Evolutionary conservation across 2,888 invertebrate genomes (phyloP).

Genomic region (Acrocyrtus sp.): DNA sequence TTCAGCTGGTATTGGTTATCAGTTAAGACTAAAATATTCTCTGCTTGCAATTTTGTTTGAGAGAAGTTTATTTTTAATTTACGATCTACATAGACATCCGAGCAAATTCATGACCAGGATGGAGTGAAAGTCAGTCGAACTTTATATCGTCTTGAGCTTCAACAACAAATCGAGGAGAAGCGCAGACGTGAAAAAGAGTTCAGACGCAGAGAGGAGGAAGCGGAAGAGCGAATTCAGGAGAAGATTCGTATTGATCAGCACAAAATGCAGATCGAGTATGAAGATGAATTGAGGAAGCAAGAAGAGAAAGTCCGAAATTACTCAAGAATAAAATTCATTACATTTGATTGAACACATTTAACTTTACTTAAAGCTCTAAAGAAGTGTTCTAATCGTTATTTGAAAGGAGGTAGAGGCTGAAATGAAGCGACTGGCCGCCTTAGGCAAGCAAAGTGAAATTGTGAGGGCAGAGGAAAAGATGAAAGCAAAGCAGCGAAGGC

Average conservation of each 20-base stretch:
- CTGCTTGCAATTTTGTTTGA: too few relatives aligned
- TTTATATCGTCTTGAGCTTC: conserved; percentile 38
- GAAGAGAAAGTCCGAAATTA: conserved; percentile 36
- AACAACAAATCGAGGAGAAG: conserved; percentile 55
- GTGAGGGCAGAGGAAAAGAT: conserved; percentile 2
- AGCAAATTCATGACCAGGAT: conserved; percentile 32
- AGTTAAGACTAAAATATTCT: too few relatives aligned
- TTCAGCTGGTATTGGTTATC: too few relatives aligned
- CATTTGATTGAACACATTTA: background rate
- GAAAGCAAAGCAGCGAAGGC: background rate
- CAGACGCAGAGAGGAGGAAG: conserved; percentile 36
- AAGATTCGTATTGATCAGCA: conserved; percentile 56
- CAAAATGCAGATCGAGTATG: conserved; percentile 51
- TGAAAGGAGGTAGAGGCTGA: conserved; percentile 27
- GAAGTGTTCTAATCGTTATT: background rate
- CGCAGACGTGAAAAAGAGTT: conserved; percentile 46
- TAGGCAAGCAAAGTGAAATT: conserved; percentile 22
- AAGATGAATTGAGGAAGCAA: conserved; percentile 49
- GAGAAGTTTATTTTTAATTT: too few relatives aligned
- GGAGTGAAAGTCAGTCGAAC: conserved; percentile 35
- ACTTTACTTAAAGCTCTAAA: too few relatives aligned
- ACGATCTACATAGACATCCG: conserved; percentile 52
- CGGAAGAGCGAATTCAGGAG: conserved; percentile 52
- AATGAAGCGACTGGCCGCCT: conserved; percentile 3
- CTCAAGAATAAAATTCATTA: background rate